Evolutionary conservation across 2,113 vertebrate species (phyloP), one percentile per base, ranked within the genome.

Genomic region (Gila orcuttii): DNA sequence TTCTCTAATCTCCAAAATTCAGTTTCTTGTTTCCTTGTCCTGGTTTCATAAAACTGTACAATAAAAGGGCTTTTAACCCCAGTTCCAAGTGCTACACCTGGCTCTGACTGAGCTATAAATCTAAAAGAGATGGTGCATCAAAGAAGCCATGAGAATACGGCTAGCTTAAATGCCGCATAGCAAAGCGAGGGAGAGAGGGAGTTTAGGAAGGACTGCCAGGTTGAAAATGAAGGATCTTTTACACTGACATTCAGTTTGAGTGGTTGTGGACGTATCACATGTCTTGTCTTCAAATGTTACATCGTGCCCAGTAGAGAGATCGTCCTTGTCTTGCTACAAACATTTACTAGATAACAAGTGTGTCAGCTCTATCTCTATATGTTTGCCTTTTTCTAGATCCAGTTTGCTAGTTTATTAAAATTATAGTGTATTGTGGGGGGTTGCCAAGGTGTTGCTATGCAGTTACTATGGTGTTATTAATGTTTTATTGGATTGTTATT

Each of bases 21-120:
- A 82, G 87, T 93, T 89, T 93, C 90, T 87, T 86, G 85, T 88
- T 93, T 89, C 90, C 86, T 90, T 80, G 87, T 83, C 36, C 87
- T 88, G 86, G 80, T 90, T 91, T 92, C 90, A 92, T 93, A 92
- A 94, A 92, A 88, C 86, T 77, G 71, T 86, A 86, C 91, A 92
- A 92, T 95, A 94, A 93, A 93, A 92, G 86, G 89, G 91, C 83
- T 90, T 90, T 93, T 92, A 91, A 92, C 92, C 89, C 80, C 75
- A 33, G 73, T 79, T 85, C 74, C 57, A 88, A 90, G 85, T 82
- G 86, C 85, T 78, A 93, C 92, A 93, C 90, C 91, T 93, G 91
- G 90, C 83, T 73, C 82, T 39, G 39, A 62, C 85, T 74, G 82
- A 52, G 45, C 82, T 75, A 89, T 87, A 92, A 87, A 90, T 90